A percentile compares a stretch with the other conserved stretches of the same genome.
These are phyloP conservation scores for Sussaba pulchella DNA, from an alignment of 2,888 invertebrate species.

Conservation along the genomic window DNA sequence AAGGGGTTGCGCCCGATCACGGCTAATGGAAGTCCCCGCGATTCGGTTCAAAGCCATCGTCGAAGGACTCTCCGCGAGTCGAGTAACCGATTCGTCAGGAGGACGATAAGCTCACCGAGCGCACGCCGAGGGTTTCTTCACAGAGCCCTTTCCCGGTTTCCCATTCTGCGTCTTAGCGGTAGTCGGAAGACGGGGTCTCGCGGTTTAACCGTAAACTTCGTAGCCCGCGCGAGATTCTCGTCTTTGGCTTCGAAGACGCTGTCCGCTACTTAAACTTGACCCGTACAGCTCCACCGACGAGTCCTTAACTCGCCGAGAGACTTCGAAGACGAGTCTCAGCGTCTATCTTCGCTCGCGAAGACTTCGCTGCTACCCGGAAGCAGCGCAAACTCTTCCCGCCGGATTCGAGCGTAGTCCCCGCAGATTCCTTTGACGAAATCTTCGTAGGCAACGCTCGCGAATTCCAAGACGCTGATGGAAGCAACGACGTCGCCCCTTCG, in stretches of 20 bases:
- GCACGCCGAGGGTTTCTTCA: conserved; percentile 71
- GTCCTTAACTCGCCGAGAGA: conserved; percentile 49
- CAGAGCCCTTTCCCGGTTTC: conserved; percentile 58
- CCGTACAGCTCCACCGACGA: conserved; percentile 54
- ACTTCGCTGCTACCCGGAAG: conserved; percentile 51
- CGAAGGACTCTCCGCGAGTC: conserved; percentile 56
- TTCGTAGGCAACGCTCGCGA: conserved; percentile 33
- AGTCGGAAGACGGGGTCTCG: conserved; percentile 68
- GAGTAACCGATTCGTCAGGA: conserved; percentile 78
- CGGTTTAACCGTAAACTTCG: conserved; percentile 79
- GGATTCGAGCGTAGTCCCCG: conserved; percentile 12
- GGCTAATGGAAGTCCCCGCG: conserved; percentile 75
- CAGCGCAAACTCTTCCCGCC: conserved; percentile 49
- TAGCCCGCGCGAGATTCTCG: conserved; percentile 64
- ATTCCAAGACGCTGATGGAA: conserved; percentile 49
- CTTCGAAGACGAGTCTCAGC: conserved; percentile 23
- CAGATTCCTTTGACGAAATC: conserved; percentile 66
- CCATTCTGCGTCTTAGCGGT: conserved; percentile 51
- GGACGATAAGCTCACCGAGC: conserved; percentile 74
- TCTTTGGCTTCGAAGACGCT: conserved; percentile 72
- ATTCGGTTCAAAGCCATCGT: conserved; percentile 77
- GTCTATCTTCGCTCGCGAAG: conserved; percentile 12
- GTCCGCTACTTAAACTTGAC: conserved; percentile 81
- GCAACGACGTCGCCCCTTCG: conserved; percentile 13
- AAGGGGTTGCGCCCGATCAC: conserved; percentile 73